Base-by-base conservation (phyloP, 1,140 invertebrate species). In the Saxidomus purpurata region DNA sequence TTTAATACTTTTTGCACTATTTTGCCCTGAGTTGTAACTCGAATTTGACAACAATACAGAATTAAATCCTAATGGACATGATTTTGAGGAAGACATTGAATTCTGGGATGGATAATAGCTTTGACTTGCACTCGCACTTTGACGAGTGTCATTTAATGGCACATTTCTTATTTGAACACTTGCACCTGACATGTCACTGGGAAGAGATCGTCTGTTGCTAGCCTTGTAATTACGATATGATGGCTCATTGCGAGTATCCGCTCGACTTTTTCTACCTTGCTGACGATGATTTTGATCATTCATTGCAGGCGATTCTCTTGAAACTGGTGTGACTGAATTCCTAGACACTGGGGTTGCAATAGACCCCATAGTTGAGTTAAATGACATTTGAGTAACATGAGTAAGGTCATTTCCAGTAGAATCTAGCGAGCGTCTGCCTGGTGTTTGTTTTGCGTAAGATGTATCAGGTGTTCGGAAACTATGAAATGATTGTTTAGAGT, bases 31-130 rank as follows among this genome's bases (percentile, higher is more conserved):
- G 74, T 55, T 67, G 40, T 79, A 76, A 63, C 88, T 85, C 1
- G 88, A 84, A 49, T 79, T 89, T 55, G 71, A 79, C 52, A 89
- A 47, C 28, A 71, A 83, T 1, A 79, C 82, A 38, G 71, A 71
- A 52, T 86, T 71, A 76, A 87, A 90, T 52, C 69, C 89, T 43
- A 71, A 28, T 34, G 89, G 83, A 83, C 69, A 69, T 87, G 83
- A 88, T 19, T 76, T 77, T 40, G 87, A 89, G 63, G 81, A 83
- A 74, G 81, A 89, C 80, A 83, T 38, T n/a, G 69, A 40, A 28
- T 52, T 80, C 19, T 81, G 31, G 25, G 87, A 49, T 59, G 1
- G 25, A 85, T 76, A 0, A 79, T 43, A 15, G 31, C 11, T 63
- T 77, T 81, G 61, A 71, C 71, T 74, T 22, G 15, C n/a, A 25